A percentile compares a stretch with the other conserved stretches of the same genome.
These are phyloP conservation scores for Eumeta japonica DNA, from an alignment of 1,140 invertebrate genomes.

Conservation along the genomic window DNA sequence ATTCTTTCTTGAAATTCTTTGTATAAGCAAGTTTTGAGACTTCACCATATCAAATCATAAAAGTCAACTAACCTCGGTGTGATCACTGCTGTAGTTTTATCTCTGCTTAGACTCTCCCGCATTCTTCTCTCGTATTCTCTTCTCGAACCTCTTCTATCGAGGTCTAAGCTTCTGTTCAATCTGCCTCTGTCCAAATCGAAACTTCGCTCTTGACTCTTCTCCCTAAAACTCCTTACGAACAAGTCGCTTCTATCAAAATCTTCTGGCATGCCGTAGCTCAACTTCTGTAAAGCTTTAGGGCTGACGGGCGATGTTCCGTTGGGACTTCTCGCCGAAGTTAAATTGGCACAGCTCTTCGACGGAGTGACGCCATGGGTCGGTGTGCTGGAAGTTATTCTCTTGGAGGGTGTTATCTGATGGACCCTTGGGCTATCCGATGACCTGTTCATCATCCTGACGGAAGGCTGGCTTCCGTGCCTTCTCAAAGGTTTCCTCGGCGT, in stretches of 20 bases:
- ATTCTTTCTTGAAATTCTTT: too few species aligned
- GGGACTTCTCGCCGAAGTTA: conserved; percentile 28
- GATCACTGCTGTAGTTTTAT: conserved; percentile 50
- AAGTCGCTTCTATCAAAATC: conserved; percentile 36
- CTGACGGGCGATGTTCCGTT: conserved; percentile 38
- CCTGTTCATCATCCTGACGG: conserved; percentile 44
- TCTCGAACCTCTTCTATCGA: conserved; percentile 4
- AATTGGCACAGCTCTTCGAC: conserved; percentile 48
- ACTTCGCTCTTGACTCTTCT: conserved; percentile 37
- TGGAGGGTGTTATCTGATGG: conserved; percentile 40
- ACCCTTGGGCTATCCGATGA: conserved; percentile 32
- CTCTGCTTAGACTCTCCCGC: conserved; percentile 19
- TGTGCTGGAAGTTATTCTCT: conserved; percentile 45
- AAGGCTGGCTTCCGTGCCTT: conserved; percentile 50
- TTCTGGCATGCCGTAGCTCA: conserved; percentile 52
- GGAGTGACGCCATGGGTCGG: conserved; percentile 48
- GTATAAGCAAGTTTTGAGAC: too few species aligned
- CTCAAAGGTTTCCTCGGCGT: conserved; percentile 68
- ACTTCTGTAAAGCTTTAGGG: conserved; percentile 58
- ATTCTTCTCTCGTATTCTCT: conserved; percentile 20
- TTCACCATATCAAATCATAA: too few species aligned
- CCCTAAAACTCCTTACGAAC: conserved; percentile 41
- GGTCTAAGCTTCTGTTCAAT: conserved; percentile 22
- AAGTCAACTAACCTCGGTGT: conserved; percentile 54
- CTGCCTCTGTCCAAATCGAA: conserved; percentile 46